phyloP scores from a whole-genome alignment of 1,140 invertebrate species.

The Conus ventricosus region DNA sequence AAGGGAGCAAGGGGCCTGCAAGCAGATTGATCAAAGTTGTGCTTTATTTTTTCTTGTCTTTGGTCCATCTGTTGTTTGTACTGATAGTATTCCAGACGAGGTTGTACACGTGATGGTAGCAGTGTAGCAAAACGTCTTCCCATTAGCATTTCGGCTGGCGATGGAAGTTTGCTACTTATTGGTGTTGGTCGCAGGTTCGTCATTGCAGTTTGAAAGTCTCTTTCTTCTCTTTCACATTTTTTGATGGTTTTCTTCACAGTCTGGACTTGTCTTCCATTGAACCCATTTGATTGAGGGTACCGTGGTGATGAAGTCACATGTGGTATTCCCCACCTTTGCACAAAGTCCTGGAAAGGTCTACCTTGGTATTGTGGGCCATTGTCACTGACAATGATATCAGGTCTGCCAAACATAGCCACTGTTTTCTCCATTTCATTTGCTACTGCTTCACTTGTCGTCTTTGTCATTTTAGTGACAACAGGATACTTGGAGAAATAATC shows the following conservation, averaged over 20 bases:
- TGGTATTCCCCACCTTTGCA: neutral
- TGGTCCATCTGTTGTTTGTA: neutral
- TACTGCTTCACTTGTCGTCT: neutral
- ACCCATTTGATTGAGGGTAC: conserved; percentile 17
- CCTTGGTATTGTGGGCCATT: conserved; percentile 33
- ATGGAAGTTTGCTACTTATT: neutral
- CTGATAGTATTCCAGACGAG: neutral
- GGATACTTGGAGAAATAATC: conserved; percentile 33
- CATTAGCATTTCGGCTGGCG: conserved; percentile 3
- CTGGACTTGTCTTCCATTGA: neutral
- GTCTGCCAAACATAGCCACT: conserved; percentile 12
- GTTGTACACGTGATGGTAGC: neutral
- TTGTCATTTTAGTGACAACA: neutral
- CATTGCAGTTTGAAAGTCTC: neutral
- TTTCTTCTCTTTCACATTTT: neutral
- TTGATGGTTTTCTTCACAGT: neutral
- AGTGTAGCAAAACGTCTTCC: neutral
- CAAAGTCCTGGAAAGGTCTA: conserved; percentile 25
- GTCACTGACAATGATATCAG: conserved; percentile 38
- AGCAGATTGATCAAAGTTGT: neutral
- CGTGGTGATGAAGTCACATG: conserved; percentile 27
- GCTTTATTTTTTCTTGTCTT: neutral
- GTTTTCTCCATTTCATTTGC: conserved; percentile 15
- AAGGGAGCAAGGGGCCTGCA: neutral
- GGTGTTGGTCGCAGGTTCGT: neutral